A percentile compares a stretch with the other conserved stretches of the same genome.
Evolutionary conservation across 2,113 vertebrate species (phyloP).

Genomic region (Cyprinodon variegatus): DNA sequence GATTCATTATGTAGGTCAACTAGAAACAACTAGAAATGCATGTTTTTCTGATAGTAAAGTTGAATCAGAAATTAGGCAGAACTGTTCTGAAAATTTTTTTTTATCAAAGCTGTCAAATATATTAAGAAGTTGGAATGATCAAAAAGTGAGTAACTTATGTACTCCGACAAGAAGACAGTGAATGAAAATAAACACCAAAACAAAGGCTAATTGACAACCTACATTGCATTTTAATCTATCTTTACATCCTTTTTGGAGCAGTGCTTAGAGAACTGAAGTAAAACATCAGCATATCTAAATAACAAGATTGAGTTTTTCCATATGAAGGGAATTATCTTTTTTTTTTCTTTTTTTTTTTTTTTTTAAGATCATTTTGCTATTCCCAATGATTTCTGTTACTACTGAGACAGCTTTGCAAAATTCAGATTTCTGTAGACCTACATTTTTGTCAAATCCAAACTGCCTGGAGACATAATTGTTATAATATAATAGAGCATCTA

Average conservation of each 20-base stretch:
- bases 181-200: conserved; percentile 8
- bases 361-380: conserved; percentile 12
- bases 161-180: conserved; percentile 6
- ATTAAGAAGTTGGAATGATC: conserved; percentile 2
- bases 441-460: conserved; percentile 14
- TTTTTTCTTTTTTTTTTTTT: conserved; percentile 12
- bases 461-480: neutral
- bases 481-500: neutral
- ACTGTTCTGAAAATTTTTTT: neutral
- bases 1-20: conserved; percentile 39
- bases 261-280: conserved; percentile 13
- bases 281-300: conserved; percentile 24
- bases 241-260: conserved; percentile 20
- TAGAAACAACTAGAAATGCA: conserved; percentile 43
- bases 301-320: conserved; percentile 4
- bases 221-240: conserved; percentile 7
- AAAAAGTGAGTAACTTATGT: conserved; percentile 23
- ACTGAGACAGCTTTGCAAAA: neutral
- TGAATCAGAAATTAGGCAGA: conserved; percentile 6
- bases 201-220: conserved; percentile 34
- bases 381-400: conserved; percentile 12
- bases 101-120: neutral
- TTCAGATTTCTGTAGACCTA: conserved; percentile 13
- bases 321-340: conserved; percentile 9
- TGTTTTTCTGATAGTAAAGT: conserved; percentile 42